Evolutionary conservation across 2,113 vertebrate species (phyloP).

Genomic region (Ciconia boyciana): DNA sequence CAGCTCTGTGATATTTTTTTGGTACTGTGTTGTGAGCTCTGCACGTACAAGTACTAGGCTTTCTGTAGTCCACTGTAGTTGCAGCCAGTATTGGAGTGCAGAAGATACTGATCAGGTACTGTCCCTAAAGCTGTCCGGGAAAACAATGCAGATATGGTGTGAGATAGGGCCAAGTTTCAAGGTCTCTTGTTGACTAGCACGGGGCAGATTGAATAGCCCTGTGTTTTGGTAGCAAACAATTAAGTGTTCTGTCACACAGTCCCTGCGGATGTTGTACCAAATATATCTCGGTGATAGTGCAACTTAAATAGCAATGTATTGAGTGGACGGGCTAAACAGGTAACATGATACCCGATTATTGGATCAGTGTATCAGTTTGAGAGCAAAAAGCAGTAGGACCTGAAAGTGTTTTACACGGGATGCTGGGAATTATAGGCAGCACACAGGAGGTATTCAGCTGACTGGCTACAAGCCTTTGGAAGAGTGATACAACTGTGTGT

Average conservation of each 20-base stretch:
- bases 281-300: neutral
- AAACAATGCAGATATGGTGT: neutral
- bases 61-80: neutral
- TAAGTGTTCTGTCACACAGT: constrained; percentile 29
- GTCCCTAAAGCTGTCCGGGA: neutral
- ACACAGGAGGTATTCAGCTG: neutral
- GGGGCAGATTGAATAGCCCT: neutral
- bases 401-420: neutral
- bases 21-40: neutral
- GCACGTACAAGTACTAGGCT: accelerated
- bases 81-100: neutral
- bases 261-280: neutral
- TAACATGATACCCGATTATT: constrained; percentile 11
- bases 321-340: constrained; percentile 12
- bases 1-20: neutral
- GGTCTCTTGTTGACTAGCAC: neutral
- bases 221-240: constrained; percentile 1
- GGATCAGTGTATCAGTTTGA: neutral
- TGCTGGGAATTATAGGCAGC: neutral
- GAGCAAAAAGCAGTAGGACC: neutral
- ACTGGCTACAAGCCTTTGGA: neutral
- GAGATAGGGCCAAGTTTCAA: neutral
- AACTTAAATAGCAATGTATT: constrained; percentile 31
- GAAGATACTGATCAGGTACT: neutral
- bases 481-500: neutral